phyloP scores from a whole-genome alignment of 2,888 invertebrate genomes.

The Meteorus cinctellus region DNA sequence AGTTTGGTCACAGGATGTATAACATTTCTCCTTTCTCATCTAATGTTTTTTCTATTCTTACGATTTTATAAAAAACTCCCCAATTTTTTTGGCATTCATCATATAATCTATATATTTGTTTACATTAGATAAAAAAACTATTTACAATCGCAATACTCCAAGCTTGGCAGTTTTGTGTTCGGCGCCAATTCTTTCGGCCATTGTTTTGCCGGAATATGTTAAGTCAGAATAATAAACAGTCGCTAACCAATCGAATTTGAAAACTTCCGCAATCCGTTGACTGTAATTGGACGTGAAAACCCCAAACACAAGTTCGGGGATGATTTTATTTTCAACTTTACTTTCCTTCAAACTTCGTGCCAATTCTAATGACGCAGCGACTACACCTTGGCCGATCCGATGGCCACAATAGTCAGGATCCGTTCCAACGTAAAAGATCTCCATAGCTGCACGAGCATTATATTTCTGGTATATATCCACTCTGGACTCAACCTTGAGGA shows the following conservation, averaged over 20 bases:
- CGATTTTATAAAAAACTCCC: too few relatives aligned
- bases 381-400: constrained; percentile 76
- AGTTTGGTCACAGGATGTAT: too few relatives aligned
- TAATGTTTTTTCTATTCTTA: too few relatives aligned
- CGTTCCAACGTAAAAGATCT: constrained; percentile 81
- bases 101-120: neutral
- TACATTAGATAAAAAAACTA: neutral
- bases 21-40: too few relatives aligned
- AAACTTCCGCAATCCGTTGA: constrained; percentile 76
- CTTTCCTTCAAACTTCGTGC: constrained; percentile 33
- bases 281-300: constrained; percentile 78
- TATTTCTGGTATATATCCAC: constrained; percentile 77
- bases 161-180: constrained; percentile 53
- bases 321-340: constrained; percentile 60
- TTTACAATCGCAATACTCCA: constrained; percentile 53
- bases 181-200: constrained; percentile 76
- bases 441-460: constrained; percentile 77
- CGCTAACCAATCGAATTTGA: constrained; percentile 77
- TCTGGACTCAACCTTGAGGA: constrained; percentile 58
- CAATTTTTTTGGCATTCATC: too few relatives aligned
- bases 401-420: constrained; percentile 75
- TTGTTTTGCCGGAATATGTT: constrained; percentile 77
- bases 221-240: constrained; percentile 76
- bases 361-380: constrained; percentile 75
- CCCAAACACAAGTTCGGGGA: constrained; percentile 75